These are phyloP conservation scores for Todiramphus saurophagus DNA, from an alignment of 2,113 vertebrate species.

Conservation along the genomic window DNA sequence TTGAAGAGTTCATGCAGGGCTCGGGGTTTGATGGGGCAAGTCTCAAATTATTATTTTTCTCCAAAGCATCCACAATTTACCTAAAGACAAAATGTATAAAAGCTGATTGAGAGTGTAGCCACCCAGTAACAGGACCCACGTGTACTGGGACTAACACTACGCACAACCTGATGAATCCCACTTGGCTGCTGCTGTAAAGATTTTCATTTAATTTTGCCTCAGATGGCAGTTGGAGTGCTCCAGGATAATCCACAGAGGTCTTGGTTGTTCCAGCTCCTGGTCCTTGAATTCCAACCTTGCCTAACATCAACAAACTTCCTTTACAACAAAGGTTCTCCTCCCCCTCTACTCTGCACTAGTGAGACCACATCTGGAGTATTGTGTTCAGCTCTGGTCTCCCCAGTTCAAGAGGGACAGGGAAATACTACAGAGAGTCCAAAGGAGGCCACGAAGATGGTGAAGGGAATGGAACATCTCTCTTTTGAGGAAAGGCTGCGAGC, in stretches of 20 bases:
- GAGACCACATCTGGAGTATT: too few relatives aligned
- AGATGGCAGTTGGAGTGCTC: background rate
- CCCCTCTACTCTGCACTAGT: too few relatives aligned
- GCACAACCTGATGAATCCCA: background rate
- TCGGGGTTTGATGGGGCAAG: background rate
- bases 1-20: background rate
- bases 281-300: background rate
- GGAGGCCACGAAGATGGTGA: too few relatives aligned
- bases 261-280: background rate
- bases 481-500: too few relatives aligned
- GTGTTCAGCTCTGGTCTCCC: too few relatives aligned
- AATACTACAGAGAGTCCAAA: too few relatives aligned
- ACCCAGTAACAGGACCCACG: background rate
- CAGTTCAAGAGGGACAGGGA: too few relatives aligned
- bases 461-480: too few relatives aligned
- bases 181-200: background rate
- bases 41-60: background rate
- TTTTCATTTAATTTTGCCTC: background rate
- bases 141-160: background rate
- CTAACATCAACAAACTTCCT: background rate
- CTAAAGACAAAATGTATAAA: background rate
- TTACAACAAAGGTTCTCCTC: too few relatives aligned
- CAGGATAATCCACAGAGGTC: background rate
- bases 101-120: background rate
- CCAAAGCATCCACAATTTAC: background rate